Evolutionary conservation across 2,113 vertebrate species (phyloP).

Genomic region (Taxidea taxus): DNA sequence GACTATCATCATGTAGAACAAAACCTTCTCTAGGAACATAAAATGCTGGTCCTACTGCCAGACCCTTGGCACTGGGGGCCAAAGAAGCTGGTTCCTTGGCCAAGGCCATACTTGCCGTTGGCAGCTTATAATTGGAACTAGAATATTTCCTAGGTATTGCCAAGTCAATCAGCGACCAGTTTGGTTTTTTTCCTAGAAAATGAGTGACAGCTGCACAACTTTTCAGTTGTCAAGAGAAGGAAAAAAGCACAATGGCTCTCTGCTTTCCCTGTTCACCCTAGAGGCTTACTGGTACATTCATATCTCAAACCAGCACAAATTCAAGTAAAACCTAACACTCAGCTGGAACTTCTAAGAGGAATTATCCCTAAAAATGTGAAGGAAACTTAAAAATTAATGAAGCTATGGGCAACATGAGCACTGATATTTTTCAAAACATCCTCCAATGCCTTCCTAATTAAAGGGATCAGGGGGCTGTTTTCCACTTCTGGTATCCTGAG

Average conservation of each 20-base stretch:
- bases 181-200: constrained; percentile 20
- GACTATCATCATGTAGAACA: neutral
- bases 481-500: neutral
- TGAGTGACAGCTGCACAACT: constrained; percentile 18
- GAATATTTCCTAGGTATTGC: neutral
- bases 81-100: neutral
- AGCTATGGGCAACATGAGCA: neutral
- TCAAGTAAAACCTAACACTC: neutral
- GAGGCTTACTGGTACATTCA: neutral
- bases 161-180: accelerated
- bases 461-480: neutral
- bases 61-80: neutral
- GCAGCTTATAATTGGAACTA: neutral
- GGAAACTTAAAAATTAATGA: constrained; percentile 52
- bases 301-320: neutral
- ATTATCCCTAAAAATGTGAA: neutral
- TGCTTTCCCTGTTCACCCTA: neutral
- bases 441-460: constrained; percentile 20
- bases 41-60: neutral
- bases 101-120: neutral
- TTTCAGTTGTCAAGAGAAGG: neutral
- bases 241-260: neutral
- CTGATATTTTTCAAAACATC: neutral
- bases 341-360: neutral
- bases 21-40: neutral